phyloP scores from a whole-genome alignment of 2,888 invertebrate species.

The Branchinecta sandiegonensis region DNA sequence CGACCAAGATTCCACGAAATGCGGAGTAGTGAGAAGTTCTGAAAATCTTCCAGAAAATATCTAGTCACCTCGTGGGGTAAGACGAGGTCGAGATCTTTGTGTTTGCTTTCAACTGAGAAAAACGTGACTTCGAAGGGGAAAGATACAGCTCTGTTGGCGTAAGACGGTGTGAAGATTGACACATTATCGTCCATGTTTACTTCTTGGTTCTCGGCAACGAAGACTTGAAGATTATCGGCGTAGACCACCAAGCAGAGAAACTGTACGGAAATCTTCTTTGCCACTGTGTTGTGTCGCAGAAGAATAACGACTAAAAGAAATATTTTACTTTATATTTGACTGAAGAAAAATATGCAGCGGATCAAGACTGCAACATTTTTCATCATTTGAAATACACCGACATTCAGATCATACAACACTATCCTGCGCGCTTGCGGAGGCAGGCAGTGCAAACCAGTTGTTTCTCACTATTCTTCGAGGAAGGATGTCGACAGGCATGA shows the following conservation, averaged over 20 bases:
- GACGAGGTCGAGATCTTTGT: not conserved
- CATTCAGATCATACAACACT: no score
- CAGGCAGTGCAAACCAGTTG: no score
- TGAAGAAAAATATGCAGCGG: no score
- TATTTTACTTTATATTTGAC: not conserved
- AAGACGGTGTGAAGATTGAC: not conserved
- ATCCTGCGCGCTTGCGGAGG: no score
- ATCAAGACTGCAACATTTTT: no score
- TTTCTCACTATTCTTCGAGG: no score
- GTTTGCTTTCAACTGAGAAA: not conserved
- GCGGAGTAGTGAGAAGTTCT: not conserved
- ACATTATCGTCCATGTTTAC: conserved; percentile 3
- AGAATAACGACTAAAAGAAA: not conserved
- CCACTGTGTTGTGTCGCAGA: not conserved
- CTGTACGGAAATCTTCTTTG: not conserved
- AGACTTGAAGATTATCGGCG: not conserved
- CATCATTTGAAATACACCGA: no score
- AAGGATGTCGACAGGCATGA: no score
- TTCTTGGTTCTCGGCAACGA: conserved; percentile 8
- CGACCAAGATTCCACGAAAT: conserved; percentile 11
- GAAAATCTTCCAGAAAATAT: not conserved
- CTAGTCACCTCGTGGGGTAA: conserved; percentile 10
- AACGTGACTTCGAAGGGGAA: conserved; percentile 1
- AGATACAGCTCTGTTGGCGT: not conserved
- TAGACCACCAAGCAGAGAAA: not conserved